These are phyloP conservation scores for Petrocephalus sullivani DNA, from an alignment of 2,797 vertebrate species.

Conservation along the genomic window DNA sequence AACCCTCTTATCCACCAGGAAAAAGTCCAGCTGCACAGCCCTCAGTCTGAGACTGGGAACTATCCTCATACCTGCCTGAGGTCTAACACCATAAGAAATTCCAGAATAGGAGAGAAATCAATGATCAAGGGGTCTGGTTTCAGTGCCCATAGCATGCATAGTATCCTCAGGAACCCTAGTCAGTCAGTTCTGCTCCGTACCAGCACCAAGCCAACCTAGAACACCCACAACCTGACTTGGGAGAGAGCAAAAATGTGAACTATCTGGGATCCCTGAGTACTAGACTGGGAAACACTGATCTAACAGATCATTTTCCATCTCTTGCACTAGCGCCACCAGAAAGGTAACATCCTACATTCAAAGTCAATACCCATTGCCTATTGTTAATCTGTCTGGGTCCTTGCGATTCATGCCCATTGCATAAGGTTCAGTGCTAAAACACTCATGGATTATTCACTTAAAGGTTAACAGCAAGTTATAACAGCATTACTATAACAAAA, in stretches of 20 bases:
- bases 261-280: not conserved
- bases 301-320: not conserved
- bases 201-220: not conserved
- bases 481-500: not conserved
- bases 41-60: not conserved
- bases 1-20: no score
- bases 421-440: not conserved
- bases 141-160: not conserved
- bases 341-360: not conserved
- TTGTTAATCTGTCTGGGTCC: not conserved
- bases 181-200: not conserved
- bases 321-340: not conserved
- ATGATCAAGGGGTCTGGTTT: not conserved
- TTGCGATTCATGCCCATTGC: not conserved
- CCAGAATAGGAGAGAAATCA: not conserved
- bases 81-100: not conserved
- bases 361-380: not conserved
- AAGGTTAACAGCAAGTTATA: not conserved
- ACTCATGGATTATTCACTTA: not conserved
- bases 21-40: not conserved
- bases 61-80: not conserved
- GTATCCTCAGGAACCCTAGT: not conserved
- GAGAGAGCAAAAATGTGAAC: not conserved
- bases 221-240: not conserved
- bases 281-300: not conserved